A percentile compares a stretch with the other conserved stretches of the same genome.
Evolutionary conservation across 35 echinoderm and acorn worm species (phyloP).

Genomic region (Hemicentrotus pulcherrimus): DNA sequence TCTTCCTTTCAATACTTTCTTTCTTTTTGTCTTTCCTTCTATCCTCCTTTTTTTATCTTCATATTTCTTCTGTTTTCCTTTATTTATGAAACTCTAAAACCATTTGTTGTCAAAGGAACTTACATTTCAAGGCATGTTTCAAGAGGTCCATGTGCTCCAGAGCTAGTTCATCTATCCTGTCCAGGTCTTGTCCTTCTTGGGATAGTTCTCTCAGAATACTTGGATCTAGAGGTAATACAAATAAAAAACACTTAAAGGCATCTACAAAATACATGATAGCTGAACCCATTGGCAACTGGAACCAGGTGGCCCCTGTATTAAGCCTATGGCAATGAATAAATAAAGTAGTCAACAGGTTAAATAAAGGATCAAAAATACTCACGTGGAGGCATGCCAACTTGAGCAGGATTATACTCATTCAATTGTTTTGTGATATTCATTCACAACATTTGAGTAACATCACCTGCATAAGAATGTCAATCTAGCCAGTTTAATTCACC

Average conservation of each 20-base stretch:
- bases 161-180: conserved; percentile 80
- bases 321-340: too few relatives aligned
- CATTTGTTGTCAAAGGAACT: neutral
- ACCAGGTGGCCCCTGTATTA: too few relatives aligned
- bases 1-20: neutral
- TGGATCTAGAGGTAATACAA: conserved; percentile 58
- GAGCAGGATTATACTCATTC: too few relatives aligned
- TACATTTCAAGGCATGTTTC: conserved; percentile 96
- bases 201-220: conserved; percentile 92
- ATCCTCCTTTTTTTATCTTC: neutral
- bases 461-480: too few relatives aligned
- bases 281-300: too few relatives aligned
- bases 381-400: too few relatives aligned
- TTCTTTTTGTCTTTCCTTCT: neutral
- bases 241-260: neutral
- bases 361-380: too few relatives aligned
- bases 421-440: too few relatives aligned
- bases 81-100: neutral
- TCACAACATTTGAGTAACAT: too few relatives aligned
- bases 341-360: too few relatives aligned
- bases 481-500: too few relatives aligned
- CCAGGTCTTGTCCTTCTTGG: conserved; percentile 71
- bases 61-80: neutral
- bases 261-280: neutral
- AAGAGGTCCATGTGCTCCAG: conserved; percentile 86